Evolutionary conservation across 1,140 invertebrate species (phyloP).

Genomic region (Danaus melanippus): DNA sequence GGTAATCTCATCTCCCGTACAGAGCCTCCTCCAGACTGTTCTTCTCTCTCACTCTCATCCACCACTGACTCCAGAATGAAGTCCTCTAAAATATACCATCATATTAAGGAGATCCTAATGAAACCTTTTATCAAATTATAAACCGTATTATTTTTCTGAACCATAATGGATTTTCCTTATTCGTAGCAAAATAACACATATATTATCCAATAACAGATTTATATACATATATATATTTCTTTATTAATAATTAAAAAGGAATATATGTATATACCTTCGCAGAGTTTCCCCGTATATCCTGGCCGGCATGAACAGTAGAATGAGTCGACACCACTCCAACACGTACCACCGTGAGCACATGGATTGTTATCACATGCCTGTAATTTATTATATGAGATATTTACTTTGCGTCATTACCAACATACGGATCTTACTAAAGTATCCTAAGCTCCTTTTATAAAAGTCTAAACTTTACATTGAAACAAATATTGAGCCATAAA

Average conservation of each 20-base stretch:
- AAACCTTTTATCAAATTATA: too few relatives aligned
- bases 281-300: constrained; percentile 83
- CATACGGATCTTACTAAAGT: not conserved
- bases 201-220: too few relatives aligned
- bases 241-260: constrained; percentile 9
- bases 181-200: too few relatives aligned
- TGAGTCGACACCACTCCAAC: constrained; percentile 82
- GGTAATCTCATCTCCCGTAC: constrained; percentile 73
- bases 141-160: too few relatives aligned
- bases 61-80: constrained; percentile 78
- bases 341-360: constrained; percentile 82
- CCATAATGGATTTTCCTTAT: too few relatives aligned
- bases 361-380: constrained; percentile 84
- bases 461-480: too few relatives aligned
- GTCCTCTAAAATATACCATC: constrained; percentile 68
- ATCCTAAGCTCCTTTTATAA: not conserved
- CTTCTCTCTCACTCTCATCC: constrained; percentile 25
- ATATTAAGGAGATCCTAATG: not conserved
- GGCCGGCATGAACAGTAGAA: constrained; percentile 83
- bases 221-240: too few relatives aligned
- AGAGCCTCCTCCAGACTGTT: constrained; percentile 42
- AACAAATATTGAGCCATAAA: too few relatives aligned
- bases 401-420: too few relatives aligned
- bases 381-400: constrained; percentile 15
- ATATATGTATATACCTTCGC: constrained; percentile 75